phyloP scores from a whole-genome alignment of 1,140 invertebrate genomes.

The Oedothorax gibbosus region DNA sequence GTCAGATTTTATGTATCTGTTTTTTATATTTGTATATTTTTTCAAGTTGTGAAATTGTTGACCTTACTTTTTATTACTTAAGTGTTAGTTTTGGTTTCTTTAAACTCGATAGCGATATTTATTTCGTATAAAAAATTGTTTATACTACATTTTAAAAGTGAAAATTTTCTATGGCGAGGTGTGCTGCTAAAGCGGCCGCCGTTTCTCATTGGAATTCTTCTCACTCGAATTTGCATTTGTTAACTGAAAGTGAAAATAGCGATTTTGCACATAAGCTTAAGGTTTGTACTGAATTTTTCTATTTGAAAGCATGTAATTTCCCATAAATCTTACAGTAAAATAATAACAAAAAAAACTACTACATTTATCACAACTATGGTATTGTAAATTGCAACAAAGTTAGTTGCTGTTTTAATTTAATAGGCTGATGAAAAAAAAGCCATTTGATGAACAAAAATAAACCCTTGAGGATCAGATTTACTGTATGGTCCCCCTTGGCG shows the following conservation, averaged over 20 bases:
- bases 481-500: no score
- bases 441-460: no score
- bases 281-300: constrained; percentile 17
- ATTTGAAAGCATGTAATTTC: not conserved
- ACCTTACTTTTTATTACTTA: no score
- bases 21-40: no score
- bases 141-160: not conserved
- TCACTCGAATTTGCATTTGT: constrained; percentile 29
- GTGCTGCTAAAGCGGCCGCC: constrained; percentile 27
- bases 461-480: no score
- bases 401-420: not conserved
- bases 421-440: not conserved
- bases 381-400: not conserved
- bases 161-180: constrained; percentile 24
- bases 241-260: not conserved
- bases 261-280: constrained; percentile 9
- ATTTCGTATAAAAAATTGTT: not conserved
- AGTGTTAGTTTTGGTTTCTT: constrained; percentile 68
- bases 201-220: constrained; percentile 18
- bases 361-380: not conserved
- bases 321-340: not conserved
- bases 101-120: not conserved
- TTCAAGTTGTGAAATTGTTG: no score
- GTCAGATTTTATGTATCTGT: no score
- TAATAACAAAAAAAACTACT: not conserved